Conservation (phyloP, 2,113 vertebrate species). For the Colaptes auratus region DNA sequence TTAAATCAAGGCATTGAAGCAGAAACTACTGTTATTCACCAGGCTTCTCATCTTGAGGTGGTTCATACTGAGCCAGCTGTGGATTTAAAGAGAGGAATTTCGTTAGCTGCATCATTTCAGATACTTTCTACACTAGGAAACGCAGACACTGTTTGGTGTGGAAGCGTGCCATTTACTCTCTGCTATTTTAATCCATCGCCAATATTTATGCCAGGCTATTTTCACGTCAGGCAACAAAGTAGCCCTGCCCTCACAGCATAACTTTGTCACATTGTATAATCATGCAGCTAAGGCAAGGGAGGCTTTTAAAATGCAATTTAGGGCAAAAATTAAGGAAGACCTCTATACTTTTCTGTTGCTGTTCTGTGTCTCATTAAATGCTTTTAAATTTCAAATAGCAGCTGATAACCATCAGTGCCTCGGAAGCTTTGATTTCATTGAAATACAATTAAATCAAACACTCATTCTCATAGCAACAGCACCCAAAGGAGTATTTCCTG, state of each 20-base stretch:
- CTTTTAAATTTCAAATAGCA: neutral
- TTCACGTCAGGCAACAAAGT: neutral
- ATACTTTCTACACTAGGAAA: neutral
- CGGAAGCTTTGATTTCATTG: neutral
- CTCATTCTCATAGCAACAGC: neutral
- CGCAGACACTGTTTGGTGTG: neutral
- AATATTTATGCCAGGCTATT: neutral
- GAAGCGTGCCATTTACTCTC: neutral
- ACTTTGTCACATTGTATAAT: neutral
- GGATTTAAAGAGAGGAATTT: constrained; percentile 71
- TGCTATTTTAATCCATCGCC: neutral
- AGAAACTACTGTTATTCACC: constrained; percentile 74
- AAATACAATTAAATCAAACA: neutral
- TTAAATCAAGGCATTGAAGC: constrained; percentile 70
- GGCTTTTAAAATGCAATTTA: neutral
- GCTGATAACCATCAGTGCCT: neutral
- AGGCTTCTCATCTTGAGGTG: constrained; percentile 79
- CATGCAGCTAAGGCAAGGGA: neutral
- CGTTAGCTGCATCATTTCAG: constrained; percentile 32
- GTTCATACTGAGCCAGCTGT: constrained; percentile 91
- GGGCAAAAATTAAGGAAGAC: neutral
- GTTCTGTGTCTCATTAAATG: neutral
- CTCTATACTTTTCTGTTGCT: neutral
- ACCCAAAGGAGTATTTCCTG: neutral
- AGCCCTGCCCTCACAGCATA: neutral